These are phyloP conservation scores for Lepidurus apus DNA, from an alignment of 1,140 invertebrate genomes.

Conservation along the genomic window DNA sequence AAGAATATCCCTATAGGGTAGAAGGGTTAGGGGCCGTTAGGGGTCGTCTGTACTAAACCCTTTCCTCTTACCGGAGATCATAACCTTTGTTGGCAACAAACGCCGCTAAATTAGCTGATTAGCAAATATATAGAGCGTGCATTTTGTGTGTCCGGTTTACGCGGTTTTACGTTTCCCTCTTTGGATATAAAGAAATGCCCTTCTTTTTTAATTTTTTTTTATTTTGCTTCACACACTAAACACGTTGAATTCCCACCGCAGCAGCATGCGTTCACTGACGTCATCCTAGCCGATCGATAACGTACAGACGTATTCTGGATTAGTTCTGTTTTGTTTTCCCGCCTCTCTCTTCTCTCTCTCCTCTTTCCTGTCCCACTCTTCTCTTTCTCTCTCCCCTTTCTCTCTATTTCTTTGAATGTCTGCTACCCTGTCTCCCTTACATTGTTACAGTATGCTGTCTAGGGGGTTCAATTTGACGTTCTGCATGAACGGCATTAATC, in stretches of 20 bases:
- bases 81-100: slow-evolving; percentile 3
- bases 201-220: too few relatives aligned
- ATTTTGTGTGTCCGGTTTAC: too few relatives aligned
- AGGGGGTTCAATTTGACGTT: too few relatives aligned
- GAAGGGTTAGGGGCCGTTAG: too few relatives aligned
- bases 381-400: not conserved
- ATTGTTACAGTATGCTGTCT: too few relatives aligned
- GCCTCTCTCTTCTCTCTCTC: not conserved
- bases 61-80: not conserved
- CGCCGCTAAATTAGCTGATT: not conserved
- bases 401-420: not conserved
- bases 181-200: too few relatives aligned
- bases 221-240: too few relatives aligned
- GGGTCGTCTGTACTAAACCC: too few relatives aligned
- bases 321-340: not conserved
- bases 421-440: not conserved
- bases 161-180: too few relatives aligned
- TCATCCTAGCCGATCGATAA: not conserved
- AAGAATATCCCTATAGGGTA: too few relatives aligned
- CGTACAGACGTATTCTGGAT: not conserved
- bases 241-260: not conserved
- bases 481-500: too few relatives aligned
- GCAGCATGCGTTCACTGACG: not conserved
- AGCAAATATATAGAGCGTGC: not conserved
- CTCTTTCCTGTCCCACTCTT: not conserved